These are phyloP conservation scores for Edolisoma coerulescens DNA, from an alignment of 2,113 vertebrate species.

Conservation along the genomic window DNA sequence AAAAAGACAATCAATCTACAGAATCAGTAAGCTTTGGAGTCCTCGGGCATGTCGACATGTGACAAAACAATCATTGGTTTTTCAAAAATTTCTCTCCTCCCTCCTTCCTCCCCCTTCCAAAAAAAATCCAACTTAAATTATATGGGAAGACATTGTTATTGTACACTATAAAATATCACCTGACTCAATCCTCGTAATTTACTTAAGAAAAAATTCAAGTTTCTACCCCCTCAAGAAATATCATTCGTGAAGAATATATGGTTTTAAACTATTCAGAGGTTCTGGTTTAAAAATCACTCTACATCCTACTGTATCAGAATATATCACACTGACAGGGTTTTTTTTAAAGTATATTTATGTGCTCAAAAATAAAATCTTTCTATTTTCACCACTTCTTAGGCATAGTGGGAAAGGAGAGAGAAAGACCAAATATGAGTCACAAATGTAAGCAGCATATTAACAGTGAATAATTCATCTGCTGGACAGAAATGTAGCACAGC, in stretches of 20 bases:
- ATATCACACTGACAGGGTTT: not conserved
- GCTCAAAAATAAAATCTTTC: not conserved
- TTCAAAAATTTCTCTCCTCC: not conserved
- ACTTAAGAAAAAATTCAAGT: not conserved
- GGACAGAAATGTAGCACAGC: not conserved
- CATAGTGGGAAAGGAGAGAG: not conserved
- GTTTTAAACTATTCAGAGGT: not conserved
- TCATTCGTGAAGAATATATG: not conserved
- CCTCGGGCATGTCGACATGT: not conserved
- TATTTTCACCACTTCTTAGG: not conserved
- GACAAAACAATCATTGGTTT: not conserved
- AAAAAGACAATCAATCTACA: constrained; percentile 26
- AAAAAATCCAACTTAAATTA: not conserved
- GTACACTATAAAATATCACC: not conserved
- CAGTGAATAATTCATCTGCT: not conserved
- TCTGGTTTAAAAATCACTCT: not conserved
- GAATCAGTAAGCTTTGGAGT: constrained; percentile 37
- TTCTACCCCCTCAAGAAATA: not conserved
- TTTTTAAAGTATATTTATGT: not conserved
- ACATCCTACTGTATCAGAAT: not conserved
- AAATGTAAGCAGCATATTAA: not conserved
- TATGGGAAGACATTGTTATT: not conserved
- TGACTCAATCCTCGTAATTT: not conserved
- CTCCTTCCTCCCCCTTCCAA: not conserved
- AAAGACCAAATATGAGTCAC: not conserved